Conservation (phyloP, 2,113 vertebrate species). For the Pelvicachromis taeniatus region DNA sequence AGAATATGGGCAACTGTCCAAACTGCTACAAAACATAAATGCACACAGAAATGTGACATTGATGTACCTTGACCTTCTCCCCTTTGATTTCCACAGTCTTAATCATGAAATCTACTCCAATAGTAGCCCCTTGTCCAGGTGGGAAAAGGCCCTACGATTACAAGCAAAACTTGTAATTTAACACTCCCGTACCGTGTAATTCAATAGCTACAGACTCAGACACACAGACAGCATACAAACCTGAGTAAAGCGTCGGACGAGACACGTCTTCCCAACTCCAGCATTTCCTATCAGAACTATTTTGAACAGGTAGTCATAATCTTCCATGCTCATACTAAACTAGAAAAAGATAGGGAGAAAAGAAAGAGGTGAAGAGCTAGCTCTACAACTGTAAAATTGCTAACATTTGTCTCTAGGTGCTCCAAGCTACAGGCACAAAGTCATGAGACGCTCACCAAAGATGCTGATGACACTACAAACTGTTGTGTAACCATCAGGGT, state of each 20-base stretch:
- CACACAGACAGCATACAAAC: conserved; percentile 64
- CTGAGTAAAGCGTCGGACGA: conserved; percentile 98
- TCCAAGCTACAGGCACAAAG: background rate
- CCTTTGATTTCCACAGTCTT: conserved; percentile 98
- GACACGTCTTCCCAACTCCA: conserved; percentile 98
- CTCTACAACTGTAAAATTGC: background rate
- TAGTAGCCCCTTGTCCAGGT: conserved; percentile 97
- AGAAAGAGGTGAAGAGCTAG: background rate
- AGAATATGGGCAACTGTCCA: background rate
- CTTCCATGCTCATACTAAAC: conserved; percentile 98
- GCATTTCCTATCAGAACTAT: conserved; percentile 99
- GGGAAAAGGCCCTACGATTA: conserved; percentile 89
- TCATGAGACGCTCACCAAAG: background rate
- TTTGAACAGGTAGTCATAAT: conserved; percentile 99
- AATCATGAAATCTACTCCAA: conserved; percentile 99
- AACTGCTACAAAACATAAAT: background rate
- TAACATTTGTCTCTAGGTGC: background rate
- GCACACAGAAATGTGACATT: background rate
- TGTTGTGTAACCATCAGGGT: background rate
- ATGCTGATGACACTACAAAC: background rate
- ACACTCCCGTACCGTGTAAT: background rate
- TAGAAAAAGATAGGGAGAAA: conserved; percentile 42
- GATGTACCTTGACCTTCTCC: conserved; percentile 94
- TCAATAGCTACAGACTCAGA: background rate
- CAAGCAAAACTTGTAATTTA: background rate